Percentiles rank a stretch among this genome's conserved stretches.
Evolutionary conservation across 2,797 vertebrate genomes (phyloP).

Genomic region (Oophaga sylvatica): DNA sequence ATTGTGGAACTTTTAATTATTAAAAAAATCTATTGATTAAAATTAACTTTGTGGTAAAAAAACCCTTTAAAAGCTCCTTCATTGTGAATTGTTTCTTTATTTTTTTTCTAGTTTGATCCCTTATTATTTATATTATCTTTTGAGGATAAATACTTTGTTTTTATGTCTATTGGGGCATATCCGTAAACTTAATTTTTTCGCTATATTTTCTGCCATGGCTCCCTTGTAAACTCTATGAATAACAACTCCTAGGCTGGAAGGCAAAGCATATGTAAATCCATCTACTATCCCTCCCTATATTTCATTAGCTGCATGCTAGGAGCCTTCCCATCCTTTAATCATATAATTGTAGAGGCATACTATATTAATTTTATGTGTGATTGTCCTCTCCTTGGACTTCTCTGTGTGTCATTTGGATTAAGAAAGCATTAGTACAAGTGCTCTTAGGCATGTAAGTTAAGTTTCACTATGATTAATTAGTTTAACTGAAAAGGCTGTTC

Average conservation of each 20-base stretch:
- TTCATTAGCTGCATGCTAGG: background rate
- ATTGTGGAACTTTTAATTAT: too few species aligned
- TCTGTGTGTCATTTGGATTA: conserved; percentile 13
- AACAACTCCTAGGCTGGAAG: background rate
- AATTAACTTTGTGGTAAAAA: too few species aligned
- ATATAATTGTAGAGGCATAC: background rate
- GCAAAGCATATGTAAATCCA: background rate
- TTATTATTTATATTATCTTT: too few species aligned
- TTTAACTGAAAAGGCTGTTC: conserved; percentile 7
- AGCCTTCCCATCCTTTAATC: background rate
- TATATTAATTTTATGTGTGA: background rate
- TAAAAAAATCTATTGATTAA: too few species aligned
- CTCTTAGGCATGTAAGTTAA: background rate
- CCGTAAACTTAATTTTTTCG: too few species aligned
- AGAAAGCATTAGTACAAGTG: conserved; percentile 10
- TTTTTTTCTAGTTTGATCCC: too few species aligned
- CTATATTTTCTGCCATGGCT: too few species aligned
- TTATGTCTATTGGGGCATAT: too few species aligned
- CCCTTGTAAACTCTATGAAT: background rate
- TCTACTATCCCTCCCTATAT: background rate
- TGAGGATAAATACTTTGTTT: too few species aligned
- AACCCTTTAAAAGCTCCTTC: too few species aligned
- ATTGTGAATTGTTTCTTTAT: too few species aligned
- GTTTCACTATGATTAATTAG: conserved; percentile 8
- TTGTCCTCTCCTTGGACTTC: background rate